Evolutionary conservation across 2,113 vertebrate genomes (phyloP).

Genomic region (Syngnathus floridae): DNA sequence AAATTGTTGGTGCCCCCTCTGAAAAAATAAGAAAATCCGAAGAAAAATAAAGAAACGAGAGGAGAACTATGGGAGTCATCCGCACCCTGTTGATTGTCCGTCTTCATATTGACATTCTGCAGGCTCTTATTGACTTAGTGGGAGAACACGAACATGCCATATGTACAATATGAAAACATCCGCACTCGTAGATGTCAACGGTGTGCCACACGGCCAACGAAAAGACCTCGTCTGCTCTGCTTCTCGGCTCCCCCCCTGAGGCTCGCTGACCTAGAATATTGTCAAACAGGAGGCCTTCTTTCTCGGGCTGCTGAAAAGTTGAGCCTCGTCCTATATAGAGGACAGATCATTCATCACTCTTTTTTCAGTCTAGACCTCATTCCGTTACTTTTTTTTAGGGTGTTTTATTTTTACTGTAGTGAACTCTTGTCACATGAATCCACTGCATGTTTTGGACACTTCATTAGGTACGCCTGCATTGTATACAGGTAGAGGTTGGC

Average conservation of each 20-base stretch:
- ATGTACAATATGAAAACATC: neutral
- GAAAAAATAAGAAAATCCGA: too few relatives aligned
- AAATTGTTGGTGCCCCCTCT: too few relatives aligned
- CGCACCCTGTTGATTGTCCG: conserved; percentile 33
- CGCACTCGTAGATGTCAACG: conserved; percentile 6
- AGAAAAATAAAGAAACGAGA: conserved; percentile 28
- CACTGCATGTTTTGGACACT: neutral
- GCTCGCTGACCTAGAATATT: conserved; percentile 64
- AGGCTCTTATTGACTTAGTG: conserved; percentile 27
- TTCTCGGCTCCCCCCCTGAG: conserved; percentile 48
- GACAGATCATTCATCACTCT: conserved; percentile 54
- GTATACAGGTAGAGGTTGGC: too few relatives aligned
- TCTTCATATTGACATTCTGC: conserved; percentile 12
- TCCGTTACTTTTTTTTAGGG: conserved; percentile 1
- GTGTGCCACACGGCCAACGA: conserved; percentile 30
- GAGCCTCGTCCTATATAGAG: conserved; percentile 60
- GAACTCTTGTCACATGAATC: neutral
- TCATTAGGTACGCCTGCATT: too few relatives aligned
- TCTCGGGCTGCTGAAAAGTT: conserved; percentile 63
- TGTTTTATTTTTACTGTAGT: neutral
- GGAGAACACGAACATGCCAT: neutral
- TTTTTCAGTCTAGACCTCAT: conserved; percentile 35
- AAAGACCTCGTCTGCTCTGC: conserved; percentile 53
- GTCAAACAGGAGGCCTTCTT: conserved; percentile 57
- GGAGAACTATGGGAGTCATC: conserved; percentile 7